Percentiles rank a stretch among this genome's conserved stretches.
phyloP scores from a whole-genome alignment of 1,140 invertebrate species.

The Rhopalosiphum maidis region DNA sequence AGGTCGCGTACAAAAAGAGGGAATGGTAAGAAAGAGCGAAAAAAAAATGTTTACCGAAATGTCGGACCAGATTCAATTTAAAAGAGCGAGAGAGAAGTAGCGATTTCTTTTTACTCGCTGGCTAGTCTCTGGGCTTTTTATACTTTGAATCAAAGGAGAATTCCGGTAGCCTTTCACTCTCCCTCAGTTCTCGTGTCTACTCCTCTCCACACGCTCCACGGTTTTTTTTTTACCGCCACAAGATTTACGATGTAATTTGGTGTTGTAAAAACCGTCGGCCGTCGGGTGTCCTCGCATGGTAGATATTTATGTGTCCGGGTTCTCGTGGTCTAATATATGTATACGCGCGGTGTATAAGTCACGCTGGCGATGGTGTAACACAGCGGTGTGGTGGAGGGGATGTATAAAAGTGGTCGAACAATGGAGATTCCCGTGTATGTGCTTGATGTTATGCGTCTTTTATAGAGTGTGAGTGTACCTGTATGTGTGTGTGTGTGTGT shows the following conservation, averaged over 20 bases:
- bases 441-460: background rate
- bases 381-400: too few relatives aligned
- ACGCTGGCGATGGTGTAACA: background rate
- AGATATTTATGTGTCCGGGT: background rate
- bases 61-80: constrained; percentile 25
- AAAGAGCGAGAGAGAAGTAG: constrained; percentile 13
- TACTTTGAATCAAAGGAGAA: constrained; percentile 12
- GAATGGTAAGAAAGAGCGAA: background rate
- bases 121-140: background rate
- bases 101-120: constrained; percentile 20
- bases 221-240: background rate
- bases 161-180: background rate
- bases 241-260: constrained; percentile 54
- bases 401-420: background rate
- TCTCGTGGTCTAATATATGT: constrained; percentile 25
- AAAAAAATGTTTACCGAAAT: constrained; percentile 32
- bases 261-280: background rate
- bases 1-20: background rate
- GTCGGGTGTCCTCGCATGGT: background rate
- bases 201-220: background rate
- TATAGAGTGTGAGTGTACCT: background rate
- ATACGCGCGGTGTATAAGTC: background rate
- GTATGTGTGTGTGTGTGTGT: background rate
- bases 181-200: background rate
- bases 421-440: background rate